Base-by-base conservation (phyloP, 2,888 invertebrate species). In the Heliconius ismenius region DNA sequence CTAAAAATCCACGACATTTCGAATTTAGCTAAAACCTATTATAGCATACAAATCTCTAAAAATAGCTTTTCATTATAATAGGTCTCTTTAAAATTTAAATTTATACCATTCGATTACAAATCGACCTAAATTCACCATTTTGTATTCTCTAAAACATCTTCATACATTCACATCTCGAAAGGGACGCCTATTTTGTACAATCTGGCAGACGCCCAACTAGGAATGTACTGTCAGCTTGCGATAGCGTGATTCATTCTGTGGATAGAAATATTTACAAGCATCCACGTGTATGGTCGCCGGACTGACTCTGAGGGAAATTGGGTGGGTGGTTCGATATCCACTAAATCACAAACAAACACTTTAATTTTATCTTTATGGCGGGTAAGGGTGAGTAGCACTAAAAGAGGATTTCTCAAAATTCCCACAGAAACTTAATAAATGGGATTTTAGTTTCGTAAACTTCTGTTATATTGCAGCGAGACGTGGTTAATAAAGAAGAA, bases 181-280 rank as follows among this genome's bases (percentile, higher is more conserved):
- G 24, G 10, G 73, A 60, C 73, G 73, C 73, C 73, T 73, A 63
- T 60, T 39, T 28, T 13, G 26, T 60, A 62, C 28, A 62, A 73
- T 10, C 62, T 73, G 73, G 73, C 73, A 62, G 26, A 11, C 62
- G 60, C 39, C 63, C 73, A 73, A 63, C n/a, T 39, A 62, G 73
- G 39, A 73, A 73, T 28, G 18, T 63, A 24, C 73, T 39, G 62
- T 73, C 73, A 43, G 54, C 70, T 32, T 32, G 36, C 62, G 9
- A 1, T 11, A 43, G 63, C 73, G 73, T 73, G 73, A 73, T 73
- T 73, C 73, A 63, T 43, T 43, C 24, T 10, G n/a, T 58, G 54
- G 10, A 28, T 26, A 28, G 21, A 26, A n/a, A 58, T 54, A 70
- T 70, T 58, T 32, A 7, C 58, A 32, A 26, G 18, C 26, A 26